These are phyloP conservation scores for Anneissia japonica DNA, from an alignment of 35 echinoderm and acorn worm genomes.

Conservation along the genomic window DNA sequence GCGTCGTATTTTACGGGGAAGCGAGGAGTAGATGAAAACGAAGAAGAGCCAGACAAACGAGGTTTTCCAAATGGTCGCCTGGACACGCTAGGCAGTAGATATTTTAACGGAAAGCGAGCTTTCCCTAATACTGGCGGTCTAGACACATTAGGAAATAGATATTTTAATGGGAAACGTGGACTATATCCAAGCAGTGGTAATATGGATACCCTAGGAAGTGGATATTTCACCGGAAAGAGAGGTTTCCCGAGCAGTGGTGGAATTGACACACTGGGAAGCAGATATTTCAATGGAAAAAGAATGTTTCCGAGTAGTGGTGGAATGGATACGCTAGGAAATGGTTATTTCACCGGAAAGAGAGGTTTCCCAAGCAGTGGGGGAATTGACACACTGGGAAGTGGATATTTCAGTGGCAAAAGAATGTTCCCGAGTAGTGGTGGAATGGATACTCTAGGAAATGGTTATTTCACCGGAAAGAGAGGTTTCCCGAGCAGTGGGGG, in stretches of 20 bases:
- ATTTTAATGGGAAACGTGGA: not conserved
- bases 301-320: not conserved
- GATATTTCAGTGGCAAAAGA: too few relatives aligned
- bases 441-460: too few relatives aligned
- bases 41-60: not conserved
- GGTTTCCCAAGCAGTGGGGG: not conserved
- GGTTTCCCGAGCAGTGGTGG: not conserved
- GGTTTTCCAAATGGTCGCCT: not conserved
- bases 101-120: too few relatives aligned
- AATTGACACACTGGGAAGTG: not conserved
- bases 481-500: too few relatives aligned
- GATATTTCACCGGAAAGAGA: not conserved
- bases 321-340: not conserved
- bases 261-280: not conserved
- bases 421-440: too few relatives aligned
- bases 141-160: not conserved
- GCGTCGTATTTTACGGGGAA: not conserved
- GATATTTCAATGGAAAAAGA: not conserved
- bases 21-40: not conserved
- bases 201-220: not conserved
- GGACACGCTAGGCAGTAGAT: too few relatives aligned
- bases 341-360: not conserved
- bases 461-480: too few relatives aligned
- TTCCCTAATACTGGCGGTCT: not conserved
- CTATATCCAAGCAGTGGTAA: not conserved